Conservation (phyloP, 23 tunicate genomes). For the Phallusia fumigata region DNA sequence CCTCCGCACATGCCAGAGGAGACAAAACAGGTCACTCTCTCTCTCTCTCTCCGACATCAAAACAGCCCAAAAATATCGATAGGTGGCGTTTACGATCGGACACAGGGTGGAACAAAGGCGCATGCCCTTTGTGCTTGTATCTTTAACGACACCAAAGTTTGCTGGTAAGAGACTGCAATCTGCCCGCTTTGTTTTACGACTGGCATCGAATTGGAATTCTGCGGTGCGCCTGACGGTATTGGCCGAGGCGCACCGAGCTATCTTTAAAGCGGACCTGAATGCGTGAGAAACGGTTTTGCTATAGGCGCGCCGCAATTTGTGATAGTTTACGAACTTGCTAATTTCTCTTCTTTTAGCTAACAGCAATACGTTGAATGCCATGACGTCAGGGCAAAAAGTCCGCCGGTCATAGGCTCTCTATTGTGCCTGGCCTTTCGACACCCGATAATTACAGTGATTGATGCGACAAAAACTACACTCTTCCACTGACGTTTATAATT, state of each 20-base stretch:
- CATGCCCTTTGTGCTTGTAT: not conserved
- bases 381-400: slow-evolving; percentile 7
- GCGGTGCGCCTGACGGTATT: not conserved
- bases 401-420: slow-evolving; percentile 2
- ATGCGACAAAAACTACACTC: slow-evolving; percentile 6
- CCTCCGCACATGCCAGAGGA: slow-evolving; percentile 1
- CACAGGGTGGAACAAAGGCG: not conserved
- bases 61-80: not conserved
- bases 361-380: not conserved
- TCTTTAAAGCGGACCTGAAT: not conserved
- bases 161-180: slow-evolving; percentile 4
- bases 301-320: not conserved
- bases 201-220: not conserved
- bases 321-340: not conserved
- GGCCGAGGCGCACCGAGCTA: not conserved
- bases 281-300: not conserved
- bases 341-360: not conserved
- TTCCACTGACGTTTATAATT: not conserved
- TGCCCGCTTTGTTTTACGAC: slow-evolving; percentile 12
- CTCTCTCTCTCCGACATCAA: not conserved
- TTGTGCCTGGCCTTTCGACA: slow-evolving; percentile 11
- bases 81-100: slow-evolving; percentile 14
- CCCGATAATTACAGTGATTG: not conserved
- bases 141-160: slow-evolving; percentile 3
- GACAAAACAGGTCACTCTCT: not conserved